Evolutionary conservation across 1,140 invertebrate genomes (phyloP).

Genomic region (Atta cephalotes): DNA sequence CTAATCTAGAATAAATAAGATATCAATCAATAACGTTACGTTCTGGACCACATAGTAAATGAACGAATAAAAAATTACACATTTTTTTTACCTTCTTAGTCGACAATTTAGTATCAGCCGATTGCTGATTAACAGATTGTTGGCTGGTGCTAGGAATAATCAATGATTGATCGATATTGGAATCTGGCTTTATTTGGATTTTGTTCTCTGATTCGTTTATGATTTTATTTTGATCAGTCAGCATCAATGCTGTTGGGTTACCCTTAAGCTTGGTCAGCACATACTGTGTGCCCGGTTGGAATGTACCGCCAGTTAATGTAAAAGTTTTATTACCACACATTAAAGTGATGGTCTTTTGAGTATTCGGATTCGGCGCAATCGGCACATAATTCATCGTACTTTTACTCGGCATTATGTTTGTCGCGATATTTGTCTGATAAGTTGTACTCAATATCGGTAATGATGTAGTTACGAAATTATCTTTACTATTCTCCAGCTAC

Average conservation of each 20-base stretch:
- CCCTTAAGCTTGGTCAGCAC: constrained; percentile 77
- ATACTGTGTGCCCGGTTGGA: constrained; percentile 73
- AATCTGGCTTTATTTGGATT: background rate
- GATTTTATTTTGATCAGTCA: constrained; percentile 65
- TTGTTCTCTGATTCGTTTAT: constrained; percentile 43
- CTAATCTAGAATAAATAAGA: constrained; percentile 4
- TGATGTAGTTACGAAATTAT: constrained; percentile 33
- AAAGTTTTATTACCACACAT: constrained; percentile 76
- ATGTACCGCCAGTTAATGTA: constrained; percentile 74
- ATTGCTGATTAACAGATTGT: constrained; percentile 28
- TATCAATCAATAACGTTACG: background rate
- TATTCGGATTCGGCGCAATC: constrained; percentile 41
- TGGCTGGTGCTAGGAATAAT: constrained; percentile 67
- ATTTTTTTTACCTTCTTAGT: constrained; percentile 31
- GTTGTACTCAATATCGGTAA: constrained; percentile 60
- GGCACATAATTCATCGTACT: constrained; percentile 65
- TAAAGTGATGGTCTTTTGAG: constrained; percentile 74
- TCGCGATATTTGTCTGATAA: constrained; percentile 68
- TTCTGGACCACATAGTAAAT: background rate
- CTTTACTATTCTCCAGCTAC: constrained; percentile 56
- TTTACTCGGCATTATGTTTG: background rate
- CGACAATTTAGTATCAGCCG: background rate
- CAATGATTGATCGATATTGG: background rate
- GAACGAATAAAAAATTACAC: background rate
- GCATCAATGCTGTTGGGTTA: constrained; percentile 68